Evolutionary conservation across 2,888 invertebrate genomes (phyloP).

Genomic region (Galeruca laticollis): DNA sequence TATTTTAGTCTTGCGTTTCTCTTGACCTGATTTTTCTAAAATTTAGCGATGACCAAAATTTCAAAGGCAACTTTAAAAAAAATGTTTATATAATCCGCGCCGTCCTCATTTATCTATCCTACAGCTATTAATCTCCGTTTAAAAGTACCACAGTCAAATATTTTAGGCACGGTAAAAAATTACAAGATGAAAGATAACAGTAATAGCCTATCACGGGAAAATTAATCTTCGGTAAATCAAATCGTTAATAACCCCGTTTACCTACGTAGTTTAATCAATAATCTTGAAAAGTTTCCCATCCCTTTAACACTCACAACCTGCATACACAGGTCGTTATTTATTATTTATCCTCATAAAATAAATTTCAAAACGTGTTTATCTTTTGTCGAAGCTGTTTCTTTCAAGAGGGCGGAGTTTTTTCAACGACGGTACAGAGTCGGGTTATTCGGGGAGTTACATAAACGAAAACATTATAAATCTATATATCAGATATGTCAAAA

Average conservation of each 20-base stretch:
- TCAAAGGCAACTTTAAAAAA: too few relatives aligned
- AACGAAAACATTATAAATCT: too few relatives aligned
- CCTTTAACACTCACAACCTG: slow-evolving; percentile 25
- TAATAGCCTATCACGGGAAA: slow-evolving; percentile 7
- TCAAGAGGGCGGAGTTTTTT: not conserved
- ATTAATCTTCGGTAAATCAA: slow-evolving; percentile 19
- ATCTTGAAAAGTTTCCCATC: slow-evolving; percentile 23
- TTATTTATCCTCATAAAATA: slow-evolving; percentile 13
- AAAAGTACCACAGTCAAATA: not conserved
- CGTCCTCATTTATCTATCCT: not conserved
- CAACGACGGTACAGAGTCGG: not conserved
- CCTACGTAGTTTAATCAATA: slow-evolving; percentile 27
- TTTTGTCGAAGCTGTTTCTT: too few relatives aligned
- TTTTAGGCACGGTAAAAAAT: not conserved
- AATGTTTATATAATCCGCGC: too few relatives aligned
- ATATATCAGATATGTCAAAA: too few relatives aligned
- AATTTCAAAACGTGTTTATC: not conserved
- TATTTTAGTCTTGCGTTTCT: too few relatives aligned
- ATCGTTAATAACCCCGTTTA: slow-evolving; percentile 20
- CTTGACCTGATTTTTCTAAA: too few relatives aligned
- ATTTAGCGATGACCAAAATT: too few relatives aligned
- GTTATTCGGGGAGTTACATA: not conserved
- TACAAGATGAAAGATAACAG: slow-evolving; percentile 1
- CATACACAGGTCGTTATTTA: slow-evolving; percentile 13
- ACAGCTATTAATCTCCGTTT: slow-evolving; percentile 3